Conservation (phyloP, 2,113 vertebrate species). For the Xyliphius kryptos region DNA sequence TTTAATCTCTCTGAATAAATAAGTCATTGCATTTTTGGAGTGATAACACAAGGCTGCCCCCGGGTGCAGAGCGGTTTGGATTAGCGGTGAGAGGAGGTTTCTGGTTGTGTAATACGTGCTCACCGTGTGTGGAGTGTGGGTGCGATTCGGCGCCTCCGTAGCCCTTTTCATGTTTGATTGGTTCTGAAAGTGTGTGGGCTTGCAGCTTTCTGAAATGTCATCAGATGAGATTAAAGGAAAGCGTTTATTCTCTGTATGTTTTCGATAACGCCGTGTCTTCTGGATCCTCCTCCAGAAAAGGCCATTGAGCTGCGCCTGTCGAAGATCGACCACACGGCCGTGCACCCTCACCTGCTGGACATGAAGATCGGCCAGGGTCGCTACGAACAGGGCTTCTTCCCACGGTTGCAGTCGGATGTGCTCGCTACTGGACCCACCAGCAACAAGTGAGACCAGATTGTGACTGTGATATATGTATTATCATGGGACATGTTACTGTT, state of each 20-base stretch:
- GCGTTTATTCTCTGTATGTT: background rate
- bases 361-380: slow-evolving; percentile 99
- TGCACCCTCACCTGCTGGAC: slow-evolving; percentile 94
- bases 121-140: slow-evolving; percentile 39
- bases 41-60: slow-evolving; percentile 2
- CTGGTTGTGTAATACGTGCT: slow-evolving; percentile 29
- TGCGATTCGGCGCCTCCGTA: slow-evolving; percentile 2
- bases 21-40: background rate
- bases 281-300: slow-evolving; percentile 75
- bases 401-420: slow-evolving; percentile 88
- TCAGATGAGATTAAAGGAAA: background rate
- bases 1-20: background rate
- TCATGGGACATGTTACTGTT: too few species aligned
- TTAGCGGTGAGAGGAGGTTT: slow-evolving; percentile 8
- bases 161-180: slow-evolving; percentile 6
- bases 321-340: slow-evolving; percentile 95
- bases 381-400: slow-evolving; percentile 95
- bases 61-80: background rate
- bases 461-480: background rate
- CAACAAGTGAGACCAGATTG: slow-evolving; percentile 81
- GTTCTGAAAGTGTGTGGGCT: background rate
- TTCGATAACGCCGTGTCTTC: background rate
- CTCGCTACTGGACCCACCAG: slow-evolving; percentile 88
- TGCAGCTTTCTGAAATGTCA: background rate
- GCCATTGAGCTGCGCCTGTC: slow-evolving; percentile 85